Percentiles rank a stretch among this genome's conserved stretches.
Conservation (phyloP, 2,797 vertebrate genomes). For the Delichon dasypus region DNA sequence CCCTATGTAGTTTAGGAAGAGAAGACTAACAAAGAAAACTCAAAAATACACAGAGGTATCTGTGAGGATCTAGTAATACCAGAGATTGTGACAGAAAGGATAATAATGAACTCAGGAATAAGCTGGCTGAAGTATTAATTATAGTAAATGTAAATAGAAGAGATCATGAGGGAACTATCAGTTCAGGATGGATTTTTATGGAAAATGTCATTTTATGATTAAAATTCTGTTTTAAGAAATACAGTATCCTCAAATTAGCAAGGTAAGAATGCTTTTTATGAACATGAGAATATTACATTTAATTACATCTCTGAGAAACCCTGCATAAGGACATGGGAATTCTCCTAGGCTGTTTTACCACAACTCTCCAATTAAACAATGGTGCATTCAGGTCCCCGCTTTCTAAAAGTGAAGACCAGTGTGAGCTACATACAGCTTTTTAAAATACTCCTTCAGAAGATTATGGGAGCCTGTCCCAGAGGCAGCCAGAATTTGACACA, state of each 20-base stretch:
- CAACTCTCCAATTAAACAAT: neutral
- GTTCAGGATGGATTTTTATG: conserved; percentile 35
- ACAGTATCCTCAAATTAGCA: neutral
- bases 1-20: conserved; percentile 22
- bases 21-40: conserved; percentile 55
- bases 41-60: conserved; percentile 50
- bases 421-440: neutral
- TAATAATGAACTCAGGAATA: conserved; percentile 19
- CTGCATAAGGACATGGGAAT: neutral
- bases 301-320: conserved; percentile 17
- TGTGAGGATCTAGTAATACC: conserved; percentile 44
- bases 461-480: neutral
- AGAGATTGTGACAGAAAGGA: conserved; percentile 50
- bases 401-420: neutral
- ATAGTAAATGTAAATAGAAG: conserved; percentile 49
- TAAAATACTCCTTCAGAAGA: neutral
- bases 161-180: conserved; percentile 19
- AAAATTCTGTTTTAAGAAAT: conserved; percentile 35
- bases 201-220: conserved; percentile 39
- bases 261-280: conserved; percentile 23
- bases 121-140: conserved; percentile 51
- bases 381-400: neutral
- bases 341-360: neutral
- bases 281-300: conserved; percentile 28
- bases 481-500: neutral